phyloP scores from a whole-genome alignment of 35 echinoderm and acorn worm genomes.

The Eucidaris tribuloides region DNA sequence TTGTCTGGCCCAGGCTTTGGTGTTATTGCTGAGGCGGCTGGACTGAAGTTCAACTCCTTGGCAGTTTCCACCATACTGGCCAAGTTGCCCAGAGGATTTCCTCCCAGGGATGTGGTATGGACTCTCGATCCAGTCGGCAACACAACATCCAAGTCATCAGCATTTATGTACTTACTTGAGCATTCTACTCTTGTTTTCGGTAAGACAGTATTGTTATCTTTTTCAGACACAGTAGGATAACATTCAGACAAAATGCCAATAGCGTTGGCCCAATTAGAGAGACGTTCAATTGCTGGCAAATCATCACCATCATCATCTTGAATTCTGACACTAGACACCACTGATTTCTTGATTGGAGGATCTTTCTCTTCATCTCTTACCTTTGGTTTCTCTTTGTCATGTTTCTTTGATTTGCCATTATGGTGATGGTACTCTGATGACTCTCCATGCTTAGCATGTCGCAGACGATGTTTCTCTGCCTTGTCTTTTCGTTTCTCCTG shows the following conservation, averaged over 20 bases:
- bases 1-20: conserved; percentile 13
- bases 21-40: conserved; percentile 18
- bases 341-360: too few species aligned
- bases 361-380: neutral
- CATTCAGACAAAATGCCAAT: conserved; percentile 1
- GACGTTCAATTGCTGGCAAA: conserved; percentile 4
- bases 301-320: too few species aligned
- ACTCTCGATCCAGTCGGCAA: conserved; percentile 49
- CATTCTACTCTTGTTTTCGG: conserved; percentile 27
- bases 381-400: neutral
- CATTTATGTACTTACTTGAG: conserved; percentile 49
- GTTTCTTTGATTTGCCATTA: conserved; percentile 13
- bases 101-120: conserved; percentile 7
- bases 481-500: conserved; percentile 24
- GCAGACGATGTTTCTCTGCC: conserved; percentile 7
- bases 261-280: conserved; percentile 18
- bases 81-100: conserved; percentile 63
- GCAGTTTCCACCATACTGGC: conserved; percentile 78
- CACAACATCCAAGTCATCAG: conserved; percentile 67
- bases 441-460: neutral
- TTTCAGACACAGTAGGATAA: neutral
- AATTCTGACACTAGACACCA: too few species aligned
- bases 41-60: conserved; percentile 62
- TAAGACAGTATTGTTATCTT: neutral
- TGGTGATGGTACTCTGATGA: conserved; percentile 2